Evolutionary conservation across 1,140 invertebrate genomes (phyloP).

Genomic region (Drosophila rhopaloa): DNA sequence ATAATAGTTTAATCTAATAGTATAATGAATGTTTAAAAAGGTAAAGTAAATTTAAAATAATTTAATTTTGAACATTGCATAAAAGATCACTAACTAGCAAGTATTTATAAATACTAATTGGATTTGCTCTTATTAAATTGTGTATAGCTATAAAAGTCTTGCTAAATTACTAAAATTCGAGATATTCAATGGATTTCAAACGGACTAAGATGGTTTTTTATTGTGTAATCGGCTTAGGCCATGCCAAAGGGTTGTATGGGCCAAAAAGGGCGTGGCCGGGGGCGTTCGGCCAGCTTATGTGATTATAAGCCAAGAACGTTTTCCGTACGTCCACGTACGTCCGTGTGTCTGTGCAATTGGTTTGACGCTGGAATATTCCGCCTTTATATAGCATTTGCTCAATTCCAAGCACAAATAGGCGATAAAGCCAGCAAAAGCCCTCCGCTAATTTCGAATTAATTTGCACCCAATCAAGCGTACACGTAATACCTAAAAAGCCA

Average conservation of each 20-base stretch:
- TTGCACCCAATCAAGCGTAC: conserved; percentile 54
- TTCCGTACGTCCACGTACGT: conserved; percentile 9
- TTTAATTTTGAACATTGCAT: no score
- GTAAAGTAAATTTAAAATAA: no score
- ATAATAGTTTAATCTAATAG: no score
- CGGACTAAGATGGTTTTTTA: not conserved
- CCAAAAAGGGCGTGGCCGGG: conserved; percentile 26
- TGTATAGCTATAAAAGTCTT: no score
- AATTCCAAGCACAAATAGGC: conserved; percentile 34
- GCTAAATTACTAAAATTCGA: not conserved
- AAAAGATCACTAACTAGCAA: no score
- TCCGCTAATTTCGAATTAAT: conserved; percentile 63
- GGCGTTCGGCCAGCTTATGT: conserved; percentile 36
- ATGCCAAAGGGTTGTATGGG: conserved; percentile 33
- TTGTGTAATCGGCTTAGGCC: conserved; percentile 30
- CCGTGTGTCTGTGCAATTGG: conserved; percentile 10
- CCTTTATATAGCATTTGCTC: conserved; percentile 33
- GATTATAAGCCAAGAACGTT: conserved; percentile 43
- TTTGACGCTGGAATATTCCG: conserved; percentile 29
- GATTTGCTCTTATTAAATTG: no score
- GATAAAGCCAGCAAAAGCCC: conserved; percentile 20
- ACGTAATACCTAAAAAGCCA: conserved; percentile 23
- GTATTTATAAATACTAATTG: no score
- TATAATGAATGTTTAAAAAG: no score
- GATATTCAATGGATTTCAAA: not conserved